phyloP scores from a whole-genome alignment of 1,140 invertebrate species.

The Solenopsis invicta region DNA sequence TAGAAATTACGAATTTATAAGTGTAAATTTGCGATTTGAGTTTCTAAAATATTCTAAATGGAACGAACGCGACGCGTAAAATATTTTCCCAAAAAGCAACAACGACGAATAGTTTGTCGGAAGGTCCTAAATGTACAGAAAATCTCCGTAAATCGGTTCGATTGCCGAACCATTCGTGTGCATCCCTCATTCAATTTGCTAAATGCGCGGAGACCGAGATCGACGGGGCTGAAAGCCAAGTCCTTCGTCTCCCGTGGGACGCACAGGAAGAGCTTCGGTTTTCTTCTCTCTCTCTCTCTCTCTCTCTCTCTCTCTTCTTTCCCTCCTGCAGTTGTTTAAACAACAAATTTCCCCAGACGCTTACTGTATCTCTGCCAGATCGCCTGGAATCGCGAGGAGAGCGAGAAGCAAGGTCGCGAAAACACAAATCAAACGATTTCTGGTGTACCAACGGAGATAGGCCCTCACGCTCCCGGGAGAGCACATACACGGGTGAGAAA shows the following conservation, averaged over 20 bases:
- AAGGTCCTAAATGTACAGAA: neutral
- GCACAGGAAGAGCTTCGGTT: neutral
- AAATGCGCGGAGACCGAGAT: slow-evolving; percentile 11
- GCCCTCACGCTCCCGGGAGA: slow-evolving; percentile 5
- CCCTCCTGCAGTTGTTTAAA: slow-evolving; percentile 29
- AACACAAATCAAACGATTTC: slow-evolving; percentile 22
- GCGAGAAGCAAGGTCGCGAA: slow-evolving; percentile 14
- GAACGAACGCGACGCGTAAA: neutral
- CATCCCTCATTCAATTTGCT: slow-evolving; percentile 11
- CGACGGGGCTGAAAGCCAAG: slow-evolving; percentile 4
- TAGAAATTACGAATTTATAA: neutral
- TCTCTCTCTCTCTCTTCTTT: neutral
- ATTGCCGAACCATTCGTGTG: neutral
- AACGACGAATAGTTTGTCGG: too few species aligned
- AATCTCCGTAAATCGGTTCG: neutral
- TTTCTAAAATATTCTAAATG: neutral
- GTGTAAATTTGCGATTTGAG: neutral
- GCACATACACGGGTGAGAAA: slow-evolving; percentile 15
- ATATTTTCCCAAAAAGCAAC: neutral
- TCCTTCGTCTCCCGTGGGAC: neutral
- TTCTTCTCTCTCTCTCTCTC: neutral
- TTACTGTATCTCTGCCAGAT: slow-evolving; percentile 34
- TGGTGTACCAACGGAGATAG: neutral
- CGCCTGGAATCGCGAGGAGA: neutral
- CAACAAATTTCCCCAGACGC: slow-evolving; percentile 48